Evolutionary conservation across 37 sponge, comb jelly and placozoan species (phyloP).

Genomic region (Hormiphora californensis): DNA sequence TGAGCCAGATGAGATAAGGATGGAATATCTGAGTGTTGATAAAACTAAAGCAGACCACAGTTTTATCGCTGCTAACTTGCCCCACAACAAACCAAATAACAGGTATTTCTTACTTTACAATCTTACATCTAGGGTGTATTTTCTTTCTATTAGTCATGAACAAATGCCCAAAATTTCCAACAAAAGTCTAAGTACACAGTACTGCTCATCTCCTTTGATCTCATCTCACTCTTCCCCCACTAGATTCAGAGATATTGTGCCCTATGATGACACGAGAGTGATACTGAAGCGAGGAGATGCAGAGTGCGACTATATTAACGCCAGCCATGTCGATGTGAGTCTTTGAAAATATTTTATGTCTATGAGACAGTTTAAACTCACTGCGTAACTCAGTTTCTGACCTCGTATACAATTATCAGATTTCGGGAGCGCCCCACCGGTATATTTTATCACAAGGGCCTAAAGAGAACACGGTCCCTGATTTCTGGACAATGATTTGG

Average conservation of each 20-base stretch:
- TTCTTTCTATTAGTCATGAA: not conserved
- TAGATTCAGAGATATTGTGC: constrained; percentile 39
- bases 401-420: not conserved
- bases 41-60: not conserved
- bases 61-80: constrained; percentile 11
- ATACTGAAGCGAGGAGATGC: not conserved
- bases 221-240: too few species aligned
- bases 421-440: not conserved
- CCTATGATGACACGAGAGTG: constrained; percentile 41
- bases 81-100: constrained; percentile 43
- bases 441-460: constrained; percentile 44
- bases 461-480: constrained; percentile 12
- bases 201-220: too few species aligned
- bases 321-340: constrained; percentile 25
- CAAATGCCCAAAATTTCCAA: not conserved
- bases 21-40: constrained; percentile 42
- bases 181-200: too few species aligned
- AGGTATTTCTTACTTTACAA: not conserved
- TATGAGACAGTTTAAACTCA: not conserved
- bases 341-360: not conserved
- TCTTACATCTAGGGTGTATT: not conserved
- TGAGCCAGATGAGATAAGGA: constrained; percentile 17
- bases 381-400: not conserved
- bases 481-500: constrained; percentile 53
- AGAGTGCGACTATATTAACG: constrained; percentile 19